These are phyloP conservation scores for Fistularia tabacaria DNA, from an alignment of 2,797 vertebrate species.

Conservation along the genomic window DNA sequence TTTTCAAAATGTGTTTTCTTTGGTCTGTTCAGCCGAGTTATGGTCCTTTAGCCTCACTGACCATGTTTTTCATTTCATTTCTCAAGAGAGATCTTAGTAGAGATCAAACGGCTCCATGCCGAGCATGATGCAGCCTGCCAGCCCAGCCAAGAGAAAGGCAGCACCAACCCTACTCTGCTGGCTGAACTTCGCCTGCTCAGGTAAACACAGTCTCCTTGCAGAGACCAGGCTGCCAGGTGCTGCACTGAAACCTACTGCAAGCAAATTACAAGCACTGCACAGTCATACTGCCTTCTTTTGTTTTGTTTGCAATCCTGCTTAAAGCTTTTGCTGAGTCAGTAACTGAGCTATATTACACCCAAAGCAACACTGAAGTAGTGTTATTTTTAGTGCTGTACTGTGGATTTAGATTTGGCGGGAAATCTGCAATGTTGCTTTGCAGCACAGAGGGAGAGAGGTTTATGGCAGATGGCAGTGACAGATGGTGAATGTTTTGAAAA, in stretches of 20 bases:
- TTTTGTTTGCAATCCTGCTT: no score
- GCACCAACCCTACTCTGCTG: slow-evolving; percentile 88
- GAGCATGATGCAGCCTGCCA: slow-evolving; percentile 90
- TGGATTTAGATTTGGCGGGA: slow-evolving; percentile 35
- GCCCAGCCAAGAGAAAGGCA: slow-evolving; percentile 84
- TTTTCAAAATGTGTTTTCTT: not conserved
- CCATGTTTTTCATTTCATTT: not conserved
- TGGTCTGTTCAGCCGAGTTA: slow-evolving; percentile 20
- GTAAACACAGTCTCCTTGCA: slow-evolving; percentile 56
- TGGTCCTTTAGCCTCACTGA: not conserved
- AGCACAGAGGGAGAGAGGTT: slow-evolving; percentile 39
- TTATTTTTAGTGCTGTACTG: not conserved
- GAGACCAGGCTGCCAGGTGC: not conserved
- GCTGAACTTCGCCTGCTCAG: slow-evolving; percentile 88
- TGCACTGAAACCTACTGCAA: not conserved
- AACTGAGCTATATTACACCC: not conserved
- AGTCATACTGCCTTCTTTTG: no score
- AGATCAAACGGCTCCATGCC: slow-evolving; percentile 86
- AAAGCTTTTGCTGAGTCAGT: no score
- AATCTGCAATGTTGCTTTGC: slow-evolving; percentile 30
- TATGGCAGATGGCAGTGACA: slow-evolving; percentile 58
- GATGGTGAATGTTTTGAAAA: slow-evolving; percentile 30
- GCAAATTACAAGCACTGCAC: not conserved
- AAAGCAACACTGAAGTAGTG: not conserved
- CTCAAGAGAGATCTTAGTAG: slow-evolving; percentile 85